Percentiles rank a stretch among this genome's conserved stretches.
These are phyloP conservation scores for Ophion slaviceki DNA, from an alignment of 2,888 invertebrate species.

Conservation along the genomic window DNA sequence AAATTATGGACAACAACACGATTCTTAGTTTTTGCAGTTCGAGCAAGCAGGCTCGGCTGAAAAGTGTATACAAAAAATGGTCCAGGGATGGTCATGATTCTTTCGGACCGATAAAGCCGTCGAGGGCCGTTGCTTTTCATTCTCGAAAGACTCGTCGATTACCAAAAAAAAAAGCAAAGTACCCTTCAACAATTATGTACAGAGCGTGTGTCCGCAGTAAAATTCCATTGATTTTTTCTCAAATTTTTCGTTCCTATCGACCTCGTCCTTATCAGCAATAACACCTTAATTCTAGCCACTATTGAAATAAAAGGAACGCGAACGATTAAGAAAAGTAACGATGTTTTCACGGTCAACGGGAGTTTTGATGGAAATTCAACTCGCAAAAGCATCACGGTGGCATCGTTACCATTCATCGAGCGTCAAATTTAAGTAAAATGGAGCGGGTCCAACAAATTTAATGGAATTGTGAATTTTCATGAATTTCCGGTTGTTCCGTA, in stretches of 20 bases:
- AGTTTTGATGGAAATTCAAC: background rate
- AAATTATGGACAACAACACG: slow-evolving; percentile 14
- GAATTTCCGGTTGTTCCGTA: background rate
- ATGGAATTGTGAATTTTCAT: background rate
- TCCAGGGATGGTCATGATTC: background rate
- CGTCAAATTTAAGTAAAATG: background rate
- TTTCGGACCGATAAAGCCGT: slow-evolving; percentile 5
- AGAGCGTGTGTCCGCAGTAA: slow-evolving; percentile 9
- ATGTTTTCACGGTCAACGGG: background rate
- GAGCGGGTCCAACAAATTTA: background rate
- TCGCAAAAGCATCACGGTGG: background rate
- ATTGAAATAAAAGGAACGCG: background rate
- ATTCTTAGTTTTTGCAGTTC: slow-evolving; percentile 9
- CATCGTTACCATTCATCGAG: background rate
- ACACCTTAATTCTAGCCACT: slow-evolving; percentile 1
- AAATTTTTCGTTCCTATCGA: background rate
- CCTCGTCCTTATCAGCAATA: slow-evolving; percentile 1
- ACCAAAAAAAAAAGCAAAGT: background rate
- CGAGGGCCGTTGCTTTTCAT: background rate
- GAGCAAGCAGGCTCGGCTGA: slow-evolving; percentile 19
- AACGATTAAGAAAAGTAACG: slow-evolving; percentile 9
- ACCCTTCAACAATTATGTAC: background rate
- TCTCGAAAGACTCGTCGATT: background rate
- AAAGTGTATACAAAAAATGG: slow-evolving; percentile 35
- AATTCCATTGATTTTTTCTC: background rate